Evolutionary conservation across 1,140 invertebrate genomes (phyloP).

Genomic region (Drosophila bocqueti): DNA sequence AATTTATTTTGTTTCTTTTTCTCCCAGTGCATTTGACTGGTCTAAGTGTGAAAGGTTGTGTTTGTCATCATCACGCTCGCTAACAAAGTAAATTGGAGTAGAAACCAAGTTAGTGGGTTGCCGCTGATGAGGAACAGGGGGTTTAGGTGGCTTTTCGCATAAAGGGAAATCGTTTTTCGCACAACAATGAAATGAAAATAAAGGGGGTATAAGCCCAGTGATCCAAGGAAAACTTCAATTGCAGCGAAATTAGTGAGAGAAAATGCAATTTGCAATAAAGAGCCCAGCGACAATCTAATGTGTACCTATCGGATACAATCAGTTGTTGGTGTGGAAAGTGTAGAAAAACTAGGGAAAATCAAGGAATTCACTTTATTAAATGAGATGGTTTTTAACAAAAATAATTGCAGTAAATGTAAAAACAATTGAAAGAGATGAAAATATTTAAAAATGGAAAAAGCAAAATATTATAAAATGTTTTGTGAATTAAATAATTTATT

Average conservation of each 20-base stretch:
- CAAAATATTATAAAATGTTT: too few species aligned
- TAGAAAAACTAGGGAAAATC: background rate
- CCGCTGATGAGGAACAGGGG: slow-evolving; percentile 32
- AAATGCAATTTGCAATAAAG: slow-evolving; percentile 34
- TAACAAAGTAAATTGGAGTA: slow-evolving; percentile 44
- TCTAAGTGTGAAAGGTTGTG: slow-evolving; percentile 73
- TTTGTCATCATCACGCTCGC: slow-evolving; percentile 58
- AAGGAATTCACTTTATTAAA: background rate
- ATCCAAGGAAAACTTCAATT: slow-evolving; percentile 44
- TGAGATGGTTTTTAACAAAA: too few species aligned
- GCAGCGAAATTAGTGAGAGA: slow-evolving; percentile 17
- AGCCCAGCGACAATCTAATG: slow-evolving; percentile 19
- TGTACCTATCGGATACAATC: slow-evolving; percentile 7
- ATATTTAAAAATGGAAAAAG: background rate
- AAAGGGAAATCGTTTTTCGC: slow-evolving; percentile 63
- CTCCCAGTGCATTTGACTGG: slow-evolving; percentile 16
- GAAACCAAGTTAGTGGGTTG: slow-evolving; percentile 49
- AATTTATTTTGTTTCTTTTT: background rate
- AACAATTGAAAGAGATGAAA: background rate
- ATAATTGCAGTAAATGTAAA: background rate
- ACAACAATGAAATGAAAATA: slow-evolving; percentile 54
- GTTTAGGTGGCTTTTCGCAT: slow-evolving; percentile 39
- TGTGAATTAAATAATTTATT: too few species aligned
- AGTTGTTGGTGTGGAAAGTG: background rate
- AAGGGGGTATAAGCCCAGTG: slow-evolving; percentile 15